Evolutionary conservation across 2,113 vertebrate species (phyloP).

Genomic region (Plecturocebus donacophilus): DNA sequence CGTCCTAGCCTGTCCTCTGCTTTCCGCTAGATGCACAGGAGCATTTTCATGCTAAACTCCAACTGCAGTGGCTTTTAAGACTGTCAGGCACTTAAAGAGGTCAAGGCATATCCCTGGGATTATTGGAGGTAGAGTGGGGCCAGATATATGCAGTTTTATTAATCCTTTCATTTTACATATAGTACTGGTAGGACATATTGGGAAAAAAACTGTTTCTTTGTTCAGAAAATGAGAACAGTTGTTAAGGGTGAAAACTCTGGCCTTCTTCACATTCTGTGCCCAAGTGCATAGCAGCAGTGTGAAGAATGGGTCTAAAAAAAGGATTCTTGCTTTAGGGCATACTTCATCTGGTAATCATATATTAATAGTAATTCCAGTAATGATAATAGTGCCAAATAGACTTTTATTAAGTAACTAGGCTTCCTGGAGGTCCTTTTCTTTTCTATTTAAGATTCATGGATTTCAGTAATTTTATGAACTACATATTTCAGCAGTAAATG

Average conservation of each 20-base stretch:
- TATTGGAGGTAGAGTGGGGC: background rate
- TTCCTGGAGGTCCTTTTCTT: background rate
- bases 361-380: background rate
- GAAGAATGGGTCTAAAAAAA: background rate
- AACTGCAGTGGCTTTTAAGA: slow-evolving; percentile 26
- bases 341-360: background rate
- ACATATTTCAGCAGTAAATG: background rate
- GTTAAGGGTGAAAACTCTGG: background rate
- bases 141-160: background rate
- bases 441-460: background rate
- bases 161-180: background rate
- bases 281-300: background rate
- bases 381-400: background rate
- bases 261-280: background rate
- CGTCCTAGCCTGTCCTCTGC: background rate
- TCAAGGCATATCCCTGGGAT: background rate
- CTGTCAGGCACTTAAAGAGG: background rate
- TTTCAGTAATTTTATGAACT: slow-evolving; percentile 2
- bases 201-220: background rate
- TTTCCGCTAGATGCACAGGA: background rate
- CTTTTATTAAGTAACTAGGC: background rate
- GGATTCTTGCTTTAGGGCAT: background rate
- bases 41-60: slow-evolving; percentile 13
- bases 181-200: background rate
- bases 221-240: background rate